Base-by-base conservation (phyloP, 2,113 vertebrate species). In the Plotosus lineatus region DNA sequence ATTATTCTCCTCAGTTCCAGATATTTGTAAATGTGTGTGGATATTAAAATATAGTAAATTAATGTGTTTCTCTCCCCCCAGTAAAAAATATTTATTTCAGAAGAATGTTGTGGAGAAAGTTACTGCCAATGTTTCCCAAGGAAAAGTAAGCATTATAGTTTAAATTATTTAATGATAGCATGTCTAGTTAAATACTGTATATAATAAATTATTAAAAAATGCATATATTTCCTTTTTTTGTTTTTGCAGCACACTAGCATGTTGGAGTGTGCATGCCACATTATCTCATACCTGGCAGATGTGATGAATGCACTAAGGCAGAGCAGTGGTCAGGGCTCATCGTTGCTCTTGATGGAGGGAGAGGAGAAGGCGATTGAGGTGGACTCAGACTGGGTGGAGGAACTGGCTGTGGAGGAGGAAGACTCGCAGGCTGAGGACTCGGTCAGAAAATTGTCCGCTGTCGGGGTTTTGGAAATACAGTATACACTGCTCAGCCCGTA, bases 21-120 rank as follows among this genome's bases (percentile, higher is more conserved):
- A 11, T 4, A 40, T 65, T 38, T 4, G 3, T 31, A 14, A 60
- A 33, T 33, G 33, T 66, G 8, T 38, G 33, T 38, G 0, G 14
- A 33, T 28, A 33, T 14, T 14, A 31, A 10, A 60, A 19, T 61
- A n/a, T n/a, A n/a, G n/a, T 23, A 23, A 65, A 17, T 19, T 33
- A 63, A 65, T 19, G 40, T 33, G 0, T 38, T 4, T 11, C 65
- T 77, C 78, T 61, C 85, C 74, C 89, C 91, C 42, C 90, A 99
- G 98, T 91, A 99, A 99, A 91, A 99, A 98, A 80, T 99, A 99
- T 89, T 91, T 99, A 82, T 97, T 96, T 71, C 97, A 98, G 81
- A 99, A 99, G 92, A 99, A 99, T 1, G 97, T 99, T n/a, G 92
- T 98, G 77, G 98, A 99, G 90, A 99, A 99, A 92, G 96, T 99